Conservation (phyloP, 2,888 invertebrate species). For the Aquatica leii region DNA sequence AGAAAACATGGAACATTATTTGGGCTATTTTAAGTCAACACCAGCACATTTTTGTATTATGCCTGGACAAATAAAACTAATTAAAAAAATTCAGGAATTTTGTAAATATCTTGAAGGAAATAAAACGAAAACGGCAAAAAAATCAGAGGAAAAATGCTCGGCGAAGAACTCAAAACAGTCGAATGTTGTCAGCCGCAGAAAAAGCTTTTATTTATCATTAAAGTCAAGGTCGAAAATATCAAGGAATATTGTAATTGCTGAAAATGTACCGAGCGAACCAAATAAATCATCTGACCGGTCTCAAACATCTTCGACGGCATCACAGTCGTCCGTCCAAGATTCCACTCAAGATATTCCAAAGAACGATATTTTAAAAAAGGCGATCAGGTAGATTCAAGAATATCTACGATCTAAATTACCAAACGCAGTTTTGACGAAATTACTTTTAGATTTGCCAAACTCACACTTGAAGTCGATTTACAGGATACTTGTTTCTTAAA, state of each 20-base stretch:
- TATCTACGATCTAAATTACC: conserved; percentile 1
- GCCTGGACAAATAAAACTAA: conserved; percentile 5
- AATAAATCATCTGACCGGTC: no score
- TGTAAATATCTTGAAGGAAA: not conserved
- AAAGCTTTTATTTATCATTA: no score
- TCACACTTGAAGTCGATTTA: conserved; percentile 5
- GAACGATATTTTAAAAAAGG: conserved; percentile 5
- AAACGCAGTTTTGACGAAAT: no score
- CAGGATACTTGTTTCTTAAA: not conserved
- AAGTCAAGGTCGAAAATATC: no score
- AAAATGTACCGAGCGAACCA: no score
- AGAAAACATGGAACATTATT: no score
- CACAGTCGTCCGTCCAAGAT: no score
- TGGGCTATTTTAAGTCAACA: not conserved
- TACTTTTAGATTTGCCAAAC: conserved; percentile 3
- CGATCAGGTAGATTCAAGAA: conserved; percentile 4
- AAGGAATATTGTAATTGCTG: no score
- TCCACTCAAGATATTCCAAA: no score
- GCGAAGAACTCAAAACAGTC: not conserved
- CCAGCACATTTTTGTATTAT: conserved; percentile 2
- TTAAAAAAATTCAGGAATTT: conserved; percentile 4
- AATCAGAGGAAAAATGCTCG: not conserved
- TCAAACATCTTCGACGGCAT: no score
- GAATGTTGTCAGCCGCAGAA: no score
- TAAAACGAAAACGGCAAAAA: not conserved